Base-by-base conservation (phyloP, 2,888 invertebrate species). In the Lithophane semibrunnea region DNA sequence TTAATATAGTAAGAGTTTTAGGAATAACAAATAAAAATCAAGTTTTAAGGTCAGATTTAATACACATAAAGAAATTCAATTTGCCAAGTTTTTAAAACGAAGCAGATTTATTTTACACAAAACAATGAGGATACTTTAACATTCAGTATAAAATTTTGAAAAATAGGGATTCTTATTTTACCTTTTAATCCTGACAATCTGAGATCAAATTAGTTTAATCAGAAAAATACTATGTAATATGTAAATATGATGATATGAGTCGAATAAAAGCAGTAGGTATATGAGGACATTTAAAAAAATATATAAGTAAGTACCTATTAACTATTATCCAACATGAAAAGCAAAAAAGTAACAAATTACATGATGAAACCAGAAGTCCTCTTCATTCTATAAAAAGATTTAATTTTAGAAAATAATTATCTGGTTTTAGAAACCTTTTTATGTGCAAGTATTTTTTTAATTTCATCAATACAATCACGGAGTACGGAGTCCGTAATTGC, bases 51-150 rank as follows among this genome's bases (percentile, higher is more conserved):
- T 90, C 86, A 88, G 86, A 84, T 88, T 92, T 92, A 92, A 88
- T 92, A 89, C 88, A 91, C 87, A 89, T 86, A 84, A 82, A 91
- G 86, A 89, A 90, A 88, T 88, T 82, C 73, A 75, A 83, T 82
- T 83, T 86, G 85, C 89, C 66, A 77, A 84, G 82, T 86, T 81
- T 88, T 86, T 74, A 69, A 88, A 90, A 88, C 87, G 78, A 91
- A 89, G 88, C 88, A 83, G 73, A 85, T 80, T 78, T 72, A 82
- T 80, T 77, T 74, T 82, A 86, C 73, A 88, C 61, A 80, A 82
- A 79, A 79, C 72, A 75, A 79, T 73, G 72, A 82, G 58, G 69
- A 73, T 63, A 76, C 29, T 65, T 75, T 82, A 74, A 80, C 68
- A 83, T 65, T 77, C 49, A 83, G 70, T 72, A 84, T 75, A 82